Base-by-base conservation (phyloP, 2,888 invertebrate species). In the Dolichomitus sp. region DNA sequence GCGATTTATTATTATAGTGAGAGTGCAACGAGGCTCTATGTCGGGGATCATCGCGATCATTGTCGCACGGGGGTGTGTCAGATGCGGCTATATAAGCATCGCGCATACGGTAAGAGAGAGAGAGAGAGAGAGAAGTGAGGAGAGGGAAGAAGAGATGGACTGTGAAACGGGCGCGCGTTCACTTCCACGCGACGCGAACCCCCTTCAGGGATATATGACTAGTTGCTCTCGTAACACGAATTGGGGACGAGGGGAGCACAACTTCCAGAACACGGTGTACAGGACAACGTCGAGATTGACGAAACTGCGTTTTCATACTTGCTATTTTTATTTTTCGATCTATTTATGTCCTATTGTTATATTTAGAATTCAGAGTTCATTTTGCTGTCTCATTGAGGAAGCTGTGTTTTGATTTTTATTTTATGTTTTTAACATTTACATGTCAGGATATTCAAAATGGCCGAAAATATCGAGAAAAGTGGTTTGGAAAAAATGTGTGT, bases 221-320 rank as follows among this genome's bases (percentile, higher is more conserved):
- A 61, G 70, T 78, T 75, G 80, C 54, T 77, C 80, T 80, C 73
- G 83, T 83, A 83, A 83, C 77, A 61, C 65, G 83, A 83, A 83
- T 83, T 83, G 76, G 76, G 61, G 80, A 77, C 80, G 83, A 83
- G 83, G 83, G 81, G 83, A 68, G 52, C 12, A 11, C 11, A 30
- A 4, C 54, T 52, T 57, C 33, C 65, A 57, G 27, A 14, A 45
- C 23, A 3, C 65, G 1, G 12, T 27, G 17, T 65, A 19, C 37
- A 27, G 23, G 42, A 65, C 27, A 45, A 27, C 40, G 65, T 23
- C 27, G 27, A 57, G 61, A 48, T 19, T 30, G 14, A 54, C 33
- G 40, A 33, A 23, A 70, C 17, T 19, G 17, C 17, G 19, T 9
- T 14, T 27, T 30, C 30, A n/a, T 6, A n/a, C n/a, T 37, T 2